Percentiles rank a stretch among this genome's conserved stretches.
Evolutionary conservation across 2,797 vertebrate species (phyloP).

Genomic region (Lophotriccus pileatus): DNA sequence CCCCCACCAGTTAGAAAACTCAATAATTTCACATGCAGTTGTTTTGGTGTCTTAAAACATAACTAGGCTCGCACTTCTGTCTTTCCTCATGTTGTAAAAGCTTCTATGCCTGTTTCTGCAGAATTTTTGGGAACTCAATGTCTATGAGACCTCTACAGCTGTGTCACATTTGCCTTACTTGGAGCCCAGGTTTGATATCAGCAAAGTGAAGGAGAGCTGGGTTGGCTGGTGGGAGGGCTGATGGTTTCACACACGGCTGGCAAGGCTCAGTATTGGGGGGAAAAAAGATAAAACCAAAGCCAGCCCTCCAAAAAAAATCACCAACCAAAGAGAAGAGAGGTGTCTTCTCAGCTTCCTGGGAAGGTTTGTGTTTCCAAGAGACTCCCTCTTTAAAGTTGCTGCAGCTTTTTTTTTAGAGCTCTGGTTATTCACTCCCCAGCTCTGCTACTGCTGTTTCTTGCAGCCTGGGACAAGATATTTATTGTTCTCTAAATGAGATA

Average conservation of each 20-base stretch:
- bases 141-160: neutral
- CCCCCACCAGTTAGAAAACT: neutral
- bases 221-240: neutral
- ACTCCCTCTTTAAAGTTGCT: neutral
- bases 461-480: neutral
- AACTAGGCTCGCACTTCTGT: neutral
- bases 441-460: neutral
- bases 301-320: neutral
- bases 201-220: neutral
- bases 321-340: accelerated
- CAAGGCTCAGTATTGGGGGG: neutral
- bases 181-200: neutral
- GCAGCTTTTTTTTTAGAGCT: neutral
- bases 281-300: neutral
- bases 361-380: neutral
- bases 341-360: neutral
- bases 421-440: neutral
- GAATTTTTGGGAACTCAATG: neutral
- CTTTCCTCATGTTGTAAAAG: neutral
- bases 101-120: neutral
- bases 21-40: neutral
- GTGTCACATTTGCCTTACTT: neutral
- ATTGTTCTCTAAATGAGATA: neutral
- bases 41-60: neutral
- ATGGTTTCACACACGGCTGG: neutral